Evolutionary conservation across 2,113 vertebrate species (phyloP).

Genomic region (Heteronetta atricapilla): DNA sequence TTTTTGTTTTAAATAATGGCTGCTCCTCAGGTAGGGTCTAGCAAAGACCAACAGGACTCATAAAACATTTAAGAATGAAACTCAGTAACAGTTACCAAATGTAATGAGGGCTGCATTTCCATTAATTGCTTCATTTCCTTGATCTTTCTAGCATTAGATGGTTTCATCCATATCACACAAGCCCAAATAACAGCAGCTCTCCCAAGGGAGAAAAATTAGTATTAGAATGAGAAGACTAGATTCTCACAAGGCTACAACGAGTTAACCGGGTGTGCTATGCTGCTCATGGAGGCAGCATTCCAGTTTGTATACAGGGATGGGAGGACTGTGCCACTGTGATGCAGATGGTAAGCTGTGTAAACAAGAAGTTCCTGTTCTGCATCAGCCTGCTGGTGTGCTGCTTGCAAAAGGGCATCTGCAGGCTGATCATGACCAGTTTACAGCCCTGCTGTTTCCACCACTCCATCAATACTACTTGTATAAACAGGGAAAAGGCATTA

Average conservation of each 20-base stretch:
- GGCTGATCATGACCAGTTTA: constrained; percentile 34
- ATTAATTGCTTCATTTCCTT: neutral
- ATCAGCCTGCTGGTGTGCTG: constrained; percentile 42
- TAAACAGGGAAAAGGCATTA: neutral
- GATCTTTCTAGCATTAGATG: neutral
- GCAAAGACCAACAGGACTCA: neutral
- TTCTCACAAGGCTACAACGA: neutral
- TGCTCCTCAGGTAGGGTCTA: neutral
- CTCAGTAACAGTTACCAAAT: neutral
- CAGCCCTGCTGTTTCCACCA: neutral
- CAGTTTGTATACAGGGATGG: neutral
- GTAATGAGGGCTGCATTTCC: neutral
- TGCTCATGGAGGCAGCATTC: neutral
- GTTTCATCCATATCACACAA: neutral
- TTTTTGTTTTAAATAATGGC: neutral
- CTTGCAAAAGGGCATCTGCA: constrained; percentile 19
- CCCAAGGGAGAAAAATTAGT: neutral
- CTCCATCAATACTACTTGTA: constrained; percentile 23
- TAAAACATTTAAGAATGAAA: neutral
- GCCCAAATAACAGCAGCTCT: neutral
- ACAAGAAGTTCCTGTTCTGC: constrained; percentile 69
- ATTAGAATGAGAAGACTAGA: neutral
- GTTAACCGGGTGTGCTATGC: accelerated
- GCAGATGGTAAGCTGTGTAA: constrained; percentile 59
- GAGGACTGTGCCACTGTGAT: neutral